A percentile compares a stretch with the other conserved stretches of the same genome.
Evolutionary conservation across 1,140 invertebrate species (phyloP).

Genomic region (Habropoda laboriosa): DNA sequence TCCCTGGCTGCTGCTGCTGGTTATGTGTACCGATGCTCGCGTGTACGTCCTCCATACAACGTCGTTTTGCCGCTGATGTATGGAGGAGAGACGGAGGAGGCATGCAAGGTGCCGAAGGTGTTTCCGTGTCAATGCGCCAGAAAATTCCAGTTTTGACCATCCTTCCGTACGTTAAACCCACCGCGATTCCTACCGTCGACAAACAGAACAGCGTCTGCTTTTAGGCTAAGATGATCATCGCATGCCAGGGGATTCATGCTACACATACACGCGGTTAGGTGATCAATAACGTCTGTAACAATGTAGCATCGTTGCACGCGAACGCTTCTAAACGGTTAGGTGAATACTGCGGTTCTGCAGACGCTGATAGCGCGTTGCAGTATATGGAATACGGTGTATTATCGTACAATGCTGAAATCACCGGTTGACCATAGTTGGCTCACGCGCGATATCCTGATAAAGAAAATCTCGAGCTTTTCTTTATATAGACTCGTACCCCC

Average conservation of each 20-base stretch:
- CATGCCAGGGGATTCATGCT: too few relatives aligned
- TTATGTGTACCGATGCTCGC: slow-evolving; percentile 5
- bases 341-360: too few relatives aligned
- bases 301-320: slow-evolving; percentile 29
- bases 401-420: slow-evolving; percentile 32
- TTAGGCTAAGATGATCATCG: too few relatives aligned
- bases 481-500: background rate
- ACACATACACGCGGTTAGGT: background rate
- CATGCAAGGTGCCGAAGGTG: slow-evolving; percentile 18
- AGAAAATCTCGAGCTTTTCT: slow-evolving; percentile 19
- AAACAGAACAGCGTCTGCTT: background rate
- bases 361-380: background rate
- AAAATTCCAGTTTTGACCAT: slow-evolving; percentile 44
- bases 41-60: slow-evolving; percentile 39
- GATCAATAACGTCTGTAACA: background rate
- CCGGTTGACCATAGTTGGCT: slow-evolving; percentile 1
- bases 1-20: background rate
- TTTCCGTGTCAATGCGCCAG: slow-evolving; percentile 54
- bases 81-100: slow-evolving; percentile 22
- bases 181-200: too few relatives aligned
- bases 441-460: slow-evolving; percentile 1
- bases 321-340: background rate
- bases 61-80: background rate
- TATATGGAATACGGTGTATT: slow-evolving; percentile 34
- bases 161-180: too few relatives aligned